Percentiles rank a stretch among this genome's conserved stretches.
These are phyloP conservation scores for Geophilus truncorum DNA, from an alignment of 2,888 invertebrate genomes.

Conservation along the genomic window DNA sequence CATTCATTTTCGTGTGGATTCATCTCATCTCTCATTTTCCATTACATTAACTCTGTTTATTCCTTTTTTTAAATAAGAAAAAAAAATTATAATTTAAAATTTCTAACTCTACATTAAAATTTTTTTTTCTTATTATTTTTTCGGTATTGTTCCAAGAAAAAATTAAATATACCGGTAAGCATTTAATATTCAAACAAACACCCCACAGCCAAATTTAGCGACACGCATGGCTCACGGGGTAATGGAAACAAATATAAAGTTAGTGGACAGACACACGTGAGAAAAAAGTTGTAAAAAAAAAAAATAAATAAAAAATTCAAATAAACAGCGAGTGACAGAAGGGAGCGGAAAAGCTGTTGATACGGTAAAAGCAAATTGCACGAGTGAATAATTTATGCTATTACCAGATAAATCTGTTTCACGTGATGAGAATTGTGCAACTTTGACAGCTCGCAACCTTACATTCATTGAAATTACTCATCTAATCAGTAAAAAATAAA, in stretches of 20 bases:
- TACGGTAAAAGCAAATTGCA: slow-evolving; percentile 20
- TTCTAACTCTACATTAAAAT: neutral
- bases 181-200: neutral
- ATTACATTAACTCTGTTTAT: neutral
- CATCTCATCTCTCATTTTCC: neutral
- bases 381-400: slow-evolving; percentile 16
- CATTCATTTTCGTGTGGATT: neutral
- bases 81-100: neutral
- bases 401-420: slow-evolving; percentile 13
- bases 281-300: neutral
- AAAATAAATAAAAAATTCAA: neutral
- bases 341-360: slow-evolving; percentile 16
- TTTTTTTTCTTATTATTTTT: neutral
- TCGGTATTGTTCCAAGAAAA: neutral
- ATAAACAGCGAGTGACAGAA: neutral
- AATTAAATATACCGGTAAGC: neutral
- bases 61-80: neutral
- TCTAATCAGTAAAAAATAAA: neutral
- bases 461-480: slow-evolving; percentile 14
- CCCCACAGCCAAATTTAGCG: neutral
- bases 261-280: neutral
- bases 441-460: slow-evolving; percentile 3
- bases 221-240: neutral
- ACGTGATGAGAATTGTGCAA: slow-evolving; percentile 16
- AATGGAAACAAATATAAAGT: neutral